These are phyloP conservation scores for Rambutsinella grinnellia DNA, from an alignment of 2,888 invertebrate species.

Conservation along the genomic window DNA sequence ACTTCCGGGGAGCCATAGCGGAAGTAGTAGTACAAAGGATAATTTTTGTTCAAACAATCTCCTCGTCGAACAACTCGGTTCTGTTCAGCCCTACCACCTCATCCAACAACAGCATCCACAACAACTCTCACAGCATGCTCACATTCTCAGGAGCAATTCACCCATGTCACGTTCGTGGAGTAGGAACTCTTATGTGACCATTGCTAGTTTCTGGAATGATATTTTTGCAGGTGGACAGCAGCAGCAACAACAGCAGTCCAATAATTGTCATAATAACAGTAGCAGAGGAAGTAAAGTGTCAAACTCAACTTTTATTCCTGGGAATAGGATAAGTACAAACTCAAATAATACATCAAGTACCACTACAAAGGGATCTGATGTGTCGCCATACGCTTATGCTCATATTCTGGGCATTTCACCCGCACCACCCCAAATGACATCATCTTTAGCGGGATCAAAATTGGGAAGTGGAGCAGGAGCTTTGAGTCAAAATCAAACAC, in stretches of 20 bases:
- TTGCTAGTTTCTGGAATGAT: constrained; percentile 66
- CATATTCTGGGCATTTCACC: constrained; percentile 58
- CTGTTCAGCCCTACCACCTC: constrained; percentile 24
- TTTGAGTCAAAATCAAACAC: constrained; percentile 31
- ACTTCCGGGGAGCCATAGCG: constrained; percentile 38
- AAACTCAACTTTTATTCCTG: constrained; percentile 52
- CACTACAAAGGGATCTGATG: constrained; percentile 63
- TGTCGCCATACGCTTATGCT: constrained; percentile 66
- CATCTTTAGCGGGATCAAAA: constrained; percentile 36
- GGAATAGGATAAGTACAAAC: constrained; percentile 53
- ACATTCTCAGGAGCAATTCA: constrained; percentile 44
- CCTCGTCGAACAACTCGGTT: constrained; percentile 32
- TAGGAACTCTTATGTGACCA: constrained; percentile 64
- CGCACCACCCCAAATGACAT: constrained; percentile 51
- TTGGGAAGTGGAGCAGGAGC: constrained; percentile 3
- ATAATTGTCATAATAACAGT: constrained; percentile 55
- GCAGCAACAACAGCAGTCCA: constrained; percentile 40
- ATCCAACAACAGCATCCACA: constrained; percentile 14
- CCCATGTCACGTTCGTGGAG: constrained; percentile 58
- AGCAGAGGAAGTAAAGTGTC: constrained; percentile 51
- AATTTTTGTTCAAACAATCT: constrained; percentile 55
- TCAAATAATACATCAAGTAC: constrained; percentile 50
- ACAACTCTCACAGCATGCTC: constrained; percentile 32
- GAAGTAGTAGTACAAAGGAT: constrained; percentile 48
- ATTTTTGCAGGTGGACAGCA: constrained; percentile 59